Base-by-base conservation (phyloP, 2,888 invertebrate genomes). In the Escarpia spicata region DNA sequence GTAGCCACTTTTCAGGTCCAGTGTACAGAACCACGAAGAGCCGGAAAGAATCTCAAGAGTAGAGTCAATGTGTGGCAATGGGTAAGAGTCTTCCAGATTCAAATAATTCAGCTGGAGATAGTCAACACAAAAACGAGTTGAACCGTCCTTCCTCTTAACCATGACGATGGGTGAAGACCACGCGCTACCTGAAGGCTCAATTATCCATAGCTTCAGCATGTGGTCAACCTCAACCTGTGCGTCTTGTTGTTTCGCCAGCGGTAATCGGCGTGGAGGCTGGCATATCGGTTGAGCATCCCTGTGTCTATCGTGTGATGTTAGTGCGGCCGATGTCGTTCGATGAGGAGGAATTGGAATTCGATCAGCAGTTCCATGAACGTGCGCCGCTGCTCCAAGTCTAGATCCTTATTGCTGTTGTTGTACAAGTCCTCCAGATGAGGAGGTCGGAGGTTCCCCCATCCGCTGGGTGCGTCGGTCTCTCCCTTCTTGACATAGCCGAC, bases 11-110 rank as follows among this genome's bases (percentile, higher is more conserved):
- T 37, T 37, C 37, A 37, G 37, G 37, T 37, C 37, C 37, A 37
- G 37, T 37, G 37, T 37, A 1, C 37, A 37, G 37, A 37, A 37
- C 37, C 37, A 37, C 1, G 37, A 90, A 95, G 93, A 92, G 1
- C 94, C 95, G 8, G 93, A 26, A 37, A 94, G 91, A 12, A 92
- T 58, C 91, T 94, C 94, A 1, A 95, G 90, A 43, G 92, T 91
- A 4, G 92, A 92, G 15, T 93, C 92, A 19, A 94, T 92, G 15
- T 89, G 91, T 9, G 94, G 94, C 9, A 94, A 43, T 10, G 93
- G 94, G 52, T 93, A 93, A 37, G 93, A 91, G 91, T 94, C 94
- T 92, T 94, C 93, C 2, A 43, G 45, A 15, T 94, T 94, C 12
- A 92, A 91, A 8, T 90, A 45, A 91, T 94, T 94, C 44, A 94